Percentiles rank a stretch among this genome's conserved stretches.
Conservation (phyloP, 1,140 invertebrate genomes). For the Colletes gigas region DNA sequence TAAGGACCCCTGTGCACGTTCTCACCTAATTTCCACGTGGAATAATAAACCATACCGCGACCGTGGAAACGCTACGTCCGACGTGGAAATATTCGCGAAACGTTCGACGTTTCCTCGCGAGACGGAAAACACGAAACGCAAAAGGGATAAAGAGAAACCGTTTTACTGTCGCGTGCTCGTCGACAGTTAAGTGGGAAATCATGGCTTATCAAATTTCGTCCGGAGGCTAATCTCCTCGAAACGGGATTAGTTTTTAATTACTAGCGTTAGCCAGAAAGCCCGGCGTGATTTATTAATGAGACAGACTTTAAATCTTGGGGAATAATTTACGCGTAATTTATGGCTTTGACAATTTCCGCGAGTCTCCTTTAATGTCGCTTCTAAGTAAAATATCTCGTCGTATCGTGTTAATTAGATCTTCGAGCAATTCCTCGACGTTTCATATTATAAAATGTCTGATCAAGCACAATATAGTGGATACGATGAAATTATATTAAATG, state of each 20-base stretch:
- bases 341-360: too few relatives aligned
- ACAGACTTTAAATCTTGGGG: background rate
- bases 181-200: slow-evolving; percentile 11
- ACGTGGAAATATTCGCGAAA: background rate
- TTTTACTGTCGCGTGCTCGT: slow-evolving; percentile 16
- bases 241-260: slow-evolving; percentile 29
- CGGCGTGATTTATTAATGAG: background rate
- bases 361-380: too few relatives aligned
- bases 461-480: too few relatives aligned
- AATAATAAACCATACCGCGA: background rate
- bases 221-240: slow-evolving; percentile 11
- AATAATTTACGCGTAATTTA: too few relatives aligned
- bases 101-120: background rate
- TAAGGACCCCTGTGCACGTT: background rate
- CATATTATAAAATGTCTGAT: too few relatives aligned
- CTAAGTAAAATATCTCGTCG: too few relatives aligned
- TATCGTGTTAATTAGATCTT: too few relatives aligned
- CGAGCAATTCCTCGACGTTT: too few relatives aligned
- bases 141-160: background rate
- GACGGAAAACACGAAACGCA: background rate
- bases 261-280: too few relatives aligned
- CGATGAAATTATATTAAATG: too few relatives aligned
- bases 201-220: slow-evolving; percentile 32
- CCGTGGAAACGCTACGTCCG: background rate
- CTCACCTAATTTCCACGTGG: background rate